Evolutionary conservation across 2,888 invertebrate species (phyloP).

Genomic region (Acleris literana): DNA sequence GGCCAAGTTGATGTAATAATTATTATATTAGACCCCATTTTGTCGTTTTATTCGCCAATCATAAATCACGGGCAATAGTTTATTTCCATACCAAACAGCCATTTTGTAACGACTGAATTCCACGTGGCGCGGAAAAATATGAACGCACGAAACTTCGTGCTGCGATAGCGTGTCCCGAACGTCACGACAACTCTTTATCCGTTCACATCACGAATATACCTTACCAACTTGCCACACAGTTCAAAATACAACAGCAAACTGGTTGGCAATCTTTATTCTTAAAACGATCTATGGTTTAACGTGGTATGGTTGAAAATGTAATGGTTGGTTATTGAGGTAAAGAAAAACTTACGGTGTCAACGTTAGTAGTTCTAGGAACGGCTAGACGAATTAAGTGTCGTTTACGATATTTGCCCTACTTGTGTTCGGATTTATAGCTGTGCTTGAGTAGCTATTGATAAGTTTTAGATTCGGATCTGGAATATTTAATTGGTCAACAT

Average conservation of each 20-base stretch:
- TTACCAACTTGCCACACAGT: not conserved
- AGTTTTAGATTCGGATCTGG: not conserved
- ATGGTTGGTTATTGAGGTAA: conserved; percentile 36
- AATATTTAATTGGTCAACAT: not conserved
- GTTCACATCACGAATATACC: conserved; percentile 1
- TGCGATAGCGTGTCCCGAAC: conserved; percentile 59
- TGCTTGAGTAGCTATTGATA: conserved; percentile 38
- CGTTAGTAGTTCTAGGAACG: conserved; percentile 51
- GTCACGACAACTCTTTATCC: conserved; percentile 38
- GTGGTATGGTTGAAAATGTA: conserved; percentile 49
- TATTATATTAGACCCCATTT: not conserved
- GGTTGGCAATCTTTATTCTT: not conserved
- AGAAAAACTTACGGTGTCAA: conserved; percentile 43
- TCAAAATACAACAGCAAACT: conserved; percentile 3
- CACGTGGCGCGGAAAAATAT: conserved; percentile 57
- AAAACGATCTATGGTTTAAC: conserved; percentile 38
- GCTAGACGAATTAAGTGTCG: conserved; percentile 64
- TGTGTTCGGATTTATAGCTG: conserved; percentile 47
- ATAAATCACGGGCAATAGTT: conserved; percentile 38
- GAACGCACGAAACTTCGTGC: conserved; percentile 75
- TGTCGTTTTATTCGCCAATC: not conserved
- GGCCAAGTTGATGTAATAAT: not conserved
- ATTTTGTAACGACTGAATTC: conserved; percentile 25
- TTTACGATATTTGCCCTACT: conserved; percentile 58
- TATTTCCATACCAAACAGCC: conserved; percentile 32